A percentile compares a stretch with the other conserved stretches of the same genome.
These are phyloP conservation scores for Vanessa cardui DNA, from an alignment of 2,888 invertebrate species.

Conservation along the genomic window DNA sequence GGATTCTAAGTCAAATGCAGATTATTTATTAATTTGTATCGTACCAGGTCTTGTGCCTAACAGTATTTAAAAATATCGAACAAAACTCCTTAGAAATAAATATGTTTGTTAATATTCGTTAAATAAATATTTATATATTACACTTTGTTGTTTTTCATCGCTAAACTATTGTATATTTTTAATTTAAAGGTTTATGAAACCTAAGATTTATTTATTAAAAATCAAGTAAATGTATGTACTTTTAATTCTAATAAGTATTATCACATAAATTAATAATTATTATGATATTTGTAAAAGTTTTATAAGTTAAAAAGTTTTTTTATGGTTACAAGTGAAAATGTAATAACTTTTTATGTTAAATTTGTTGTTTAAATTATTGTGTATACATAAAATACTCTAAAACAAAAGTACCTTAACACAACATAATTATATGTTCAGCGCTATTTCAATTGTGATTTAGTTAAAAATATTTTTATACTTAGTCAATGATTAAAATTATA, in stretches of 20 bases:
- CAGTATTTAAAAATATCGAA: not conserved
- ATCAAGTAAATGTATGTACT: too few relatives aligned
- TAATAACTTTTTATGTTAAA: too few relatives aligned
- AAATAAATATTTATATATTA: not conserved
- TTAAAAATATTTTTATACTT: conserved; percentile 46
- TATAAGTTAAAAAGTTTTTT: too few relatives aligned
- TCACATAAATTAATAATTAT: too few relatives aligned
- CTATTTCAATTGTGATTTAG: conserved; percentile 40
- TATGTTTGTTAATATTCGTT: not conserved
- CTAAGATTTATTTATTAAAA: too few relatives aligned
- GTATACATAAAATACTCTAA: conserved; percentile 19
- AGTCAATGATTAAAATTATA: conserved; percentile 47
- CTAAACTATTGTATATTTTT: not conserved
- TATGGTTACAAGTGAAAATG: too few relatives aligned
- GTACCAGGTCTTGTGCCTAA: not conserved
- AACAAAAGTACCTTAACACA: conserved; percentile 26
- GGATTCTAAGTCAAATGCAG: conserved; percentile 7
- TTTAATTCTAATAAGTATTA: too few relatives aligned
- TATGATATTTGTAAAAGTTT: too few relatives aligned
- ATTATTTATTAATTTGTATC: not conserved
- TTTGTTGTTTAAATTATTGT: not conserved
- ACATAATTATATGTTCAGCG: conserved; percentile 28
- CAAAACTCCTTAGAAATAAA: not conserved
- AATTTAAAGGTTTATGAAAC: not conserved
- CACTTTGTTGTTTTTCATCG: not conserved